Conservation (phyloP, 2,797 vertebrate species). For the Echiichthys vipera region DNA sequence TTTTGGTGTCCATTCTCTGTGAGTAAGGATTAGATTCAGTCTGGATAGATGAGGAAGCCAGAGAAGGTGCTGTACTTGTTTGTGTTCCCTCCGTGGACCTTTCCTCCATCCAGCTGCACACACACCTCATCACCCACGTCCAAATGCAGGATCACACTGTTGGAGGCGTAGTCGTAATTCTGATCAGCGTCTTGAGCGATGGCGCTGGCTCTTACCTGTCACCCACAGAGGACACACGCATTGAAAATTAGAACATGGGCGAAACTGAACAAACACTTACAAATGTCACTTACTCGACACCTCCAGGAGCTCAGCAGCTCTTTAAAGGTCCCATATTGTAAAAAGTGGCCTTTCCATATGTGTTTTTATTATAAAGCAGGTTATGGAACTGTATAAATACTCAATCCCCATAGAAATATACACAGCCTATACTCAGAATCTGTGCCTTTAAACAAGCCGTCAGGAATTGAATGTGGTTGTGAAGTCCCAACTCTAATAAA, state of each 20-base stretch:
- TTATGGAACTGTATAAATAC: too few relatives aligned
- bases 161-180: slow-evolving; percentile 98
- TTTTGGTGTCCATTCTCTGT: slow-evolving; percentile 9
- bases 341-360: too few relatives aligned
- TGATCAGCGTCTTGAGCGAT: slow-evolving; percentile 98
- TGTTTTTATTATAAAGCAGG: too few relatives aligned
- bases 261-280: slow-evolving; percentile 50
- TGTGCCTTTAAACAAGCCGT: too few relatives aligned
- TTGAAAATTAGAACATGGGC: slow-evolving; percentile 69
- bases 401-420: too few relatives aligned
- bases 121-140: slow-evolving; percentile 97
- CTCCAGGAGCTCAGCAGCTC: background rate
- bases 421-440: too few relatives aligned
- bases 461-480: too few relatives aligned
- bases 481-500: too few relatives aligned
- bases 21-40: slow-evolving; percentile 80
- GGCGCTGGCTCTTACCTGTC: slow-evolving; percentile 94
- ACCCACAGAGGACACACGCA: slow-evolving; percentile 66
- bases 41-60: slow-evolving; percentile 96
- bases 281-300: slow-evolving; percentile 51
- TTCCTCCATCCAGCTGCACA: slow-evolving; percentile 95
- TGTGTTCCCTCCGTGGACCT: slow-evolving; percentile 96
- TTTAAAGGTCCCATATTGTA: too few relatives aligned
- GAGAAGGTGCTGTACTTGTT: slow-evolving; percentile 99
- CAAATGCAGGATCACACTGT: slow-evolving; percentile 97